A percentile compares a stretch with the other conserved stretches of the same genome.
Evolutionary conservation across 2,113 vertebrate genomes (phyloP).

Genomic region (Laticauda laticaudata): DNA sequence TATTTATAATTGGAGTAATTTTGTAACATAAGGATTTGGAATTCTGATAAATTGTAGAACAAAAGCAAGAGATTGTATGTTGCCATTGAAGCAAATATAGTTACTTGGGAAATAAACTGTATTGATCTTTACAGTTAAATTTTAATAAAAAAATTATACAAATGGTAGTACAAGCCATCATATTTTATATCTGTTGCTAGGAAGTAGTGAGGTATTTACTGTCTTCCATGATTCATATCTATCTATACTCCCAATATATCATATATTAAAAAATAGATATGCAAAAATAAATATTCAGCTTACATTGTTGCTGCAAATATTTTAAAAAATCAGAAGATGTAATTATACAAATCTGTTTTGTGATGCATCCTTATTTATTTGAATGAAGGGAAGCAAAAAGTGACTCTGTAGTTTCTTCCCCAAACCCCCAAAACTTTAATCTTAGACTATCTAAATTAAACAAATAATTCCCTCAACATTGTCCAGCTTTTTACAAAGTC

Average conservation of each 20-base stretch:
- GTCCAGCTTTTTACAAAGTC: too few species aligned
- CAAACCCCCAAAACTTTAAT: too few species aligned
- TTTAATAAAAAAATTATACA: slow-evolving; percentile 14
- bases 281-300: background rate
- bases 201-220: background rate
- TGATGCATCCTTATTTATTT: slow-evolving; percentile 6
- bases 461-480: too few species aligned
- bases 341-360: background rate
- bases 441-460: too few species aligned
- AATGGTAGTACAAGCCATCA: background rate
- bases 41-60: slow-evolving; percentile 76
- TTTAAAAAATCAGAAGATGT: background rate
- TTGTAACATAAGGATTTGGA: slow-evolving; percentile 77
- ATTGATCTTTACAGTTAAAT: slow-evolving; percentile 58
- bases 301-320: background rate
- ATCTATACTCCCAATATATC: background rate
- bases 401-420: background rate
- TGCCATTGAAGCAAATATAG: slow-evolving; percentile 64
- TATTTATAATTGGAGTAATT: slow-evolving; percentile 87
- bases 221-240: background rate
- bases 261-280: background rate
- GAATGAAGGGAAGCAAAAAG: slow-evolving; percentile 2
- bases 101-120: slow-evolving; percentile 61
- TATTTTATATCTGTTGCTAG: slow-evolving; percentile 25
- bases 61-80: slow-evolving; percentile 71